Conservation (phyloP, 2,113 vertebrate species). For the Seriola quinqueradiata region DNA sequence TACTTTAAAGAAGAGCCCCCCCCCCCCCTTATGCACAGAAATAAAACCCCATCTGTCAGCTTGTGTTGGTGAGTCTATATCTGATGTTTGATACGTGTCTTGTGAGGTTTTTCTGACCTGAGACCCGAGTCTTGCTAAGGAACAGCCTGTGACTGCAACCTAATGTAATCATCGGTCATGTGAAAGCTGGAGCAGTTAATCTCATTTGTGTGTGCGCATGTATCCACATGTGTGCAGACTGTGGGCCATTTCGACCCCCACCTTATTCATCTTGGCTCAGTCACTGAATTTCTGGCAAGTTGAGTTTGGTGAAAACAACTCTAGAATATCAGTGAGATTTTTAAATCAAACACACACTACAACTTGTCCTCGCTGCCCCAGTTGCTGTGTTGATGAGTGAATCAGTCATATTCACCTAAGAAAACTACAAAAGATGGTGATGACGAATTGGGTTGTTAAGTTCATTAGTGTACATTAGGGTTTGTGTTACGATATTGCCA, state of each 20-base stretch:
- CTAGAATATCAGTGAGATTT: not conserved
- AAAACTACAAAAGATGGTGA: not conserved
- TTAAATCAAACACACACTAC: not conserved
- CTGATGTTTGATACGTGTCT: slow-evolving; percentile 62
- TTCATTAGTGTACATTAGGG: too few species aligned
- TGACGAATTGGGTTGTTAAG: slow-evolving; percentile 15
- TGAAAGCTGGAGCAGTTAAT: slow-evolving; percentile 67
- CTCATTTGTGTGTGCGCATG: slow-evolving; percentile 54
- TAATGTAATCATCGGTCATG: slow-evolving; percentile 75
- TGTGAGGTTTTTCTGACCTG: slow-evolving; percentile 69
- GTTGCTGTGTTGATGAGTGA: slow-evolving; percentile 8
- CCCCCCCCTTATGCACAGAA: not conserved
- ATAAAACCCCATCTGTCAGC: slow-evolving; percentile 20
- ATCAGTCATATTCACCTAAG: not conserved
- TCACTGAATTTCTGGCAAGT: not conserved
- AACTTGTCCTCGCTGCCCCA: not conserved
- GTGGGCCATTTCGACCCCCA: not conserved
- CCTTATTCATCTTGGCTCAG: slow-evolving; percentile 3
- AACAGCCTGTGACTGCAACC: slow-evolving; percentile 63
- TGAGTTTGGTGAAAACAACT: slow-evolving; percentile 31
- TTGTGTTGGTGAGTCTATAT: slow-evolving; percentile 3
- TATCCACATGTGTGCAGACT: slow-evolving; percentile 32
- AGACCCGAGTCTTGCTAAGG: slow-evolving; percentile 45
- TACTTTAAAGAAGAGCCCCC: not conserved
- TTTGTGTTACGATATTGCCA: not conserved